Evolutionary conservation across 2,888 invertebrate genomes (phyloP).

Genomic region (Campoplex capitator): DNA sequence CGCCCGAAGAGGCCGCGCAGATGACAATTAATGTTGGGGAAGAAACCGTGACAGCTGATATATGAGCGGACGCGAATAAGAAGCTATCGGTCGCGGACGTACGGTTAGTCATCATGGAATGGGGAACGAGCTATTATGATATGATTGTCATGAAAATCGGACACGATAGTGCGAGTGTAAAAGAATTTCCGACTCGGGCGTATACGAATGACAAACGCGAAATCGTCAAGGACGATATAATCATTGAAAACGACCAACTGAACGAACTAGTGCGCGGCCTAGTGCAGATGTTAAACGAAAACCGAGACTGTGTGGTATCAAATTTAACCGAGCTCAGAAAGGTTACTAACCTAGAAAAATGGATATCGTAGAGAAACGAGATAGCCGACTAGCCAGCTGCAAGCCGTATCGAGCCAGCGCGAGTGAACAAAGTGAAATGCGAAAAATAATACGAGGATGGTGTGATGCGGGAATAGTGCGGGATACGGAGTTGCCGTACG

Average conservation of each 20-base stretch:
- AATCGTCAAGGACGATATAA: not conserved
- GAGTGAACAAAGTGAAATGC: conserved; percentile 33
- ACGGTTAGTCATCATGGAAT: not conserved
- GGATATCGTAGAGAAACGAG: conserved; percentile 26
- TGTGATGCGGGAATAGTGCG: conserved; percentile 39
- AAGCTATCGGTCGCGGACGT: not conserved
- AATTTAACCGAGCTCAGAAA: conserved; percentile 25
- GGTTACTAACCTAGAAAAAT: conserved; percentile 25
- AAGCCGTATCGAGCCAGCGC: conserved; percentile 49
- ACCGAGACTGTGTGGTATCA: conserved; percentile 41
- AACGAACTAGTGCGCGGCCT: conserved; percentile 28
- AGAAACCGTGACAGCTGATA: not conserved
- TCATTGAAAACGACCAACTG: conserved; percentile 22
- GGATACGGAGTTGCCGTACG: conserved; percentile 44
- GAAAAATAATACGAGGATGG: conserved; percentile 44
- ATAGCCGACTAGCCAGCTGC: not conserved
- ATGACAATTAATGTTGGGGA: not conserved
- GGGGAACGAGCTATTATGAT: not conserved
- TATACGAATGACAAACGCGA: not conserved
- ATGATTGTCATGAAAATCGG: conserved; percentile 14
- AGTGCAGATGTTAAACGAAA: not conserved
- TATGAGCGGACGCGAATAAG: not conserved
- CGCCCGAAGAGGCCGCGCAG: not conserved
- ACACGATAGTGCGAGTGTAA: not conserved
- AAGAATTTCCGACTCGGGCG: not conserved